phyloP scores from a whole-genome alignment of 64 coral and sea anemone genomes.

The Actinia equina region DNA sequence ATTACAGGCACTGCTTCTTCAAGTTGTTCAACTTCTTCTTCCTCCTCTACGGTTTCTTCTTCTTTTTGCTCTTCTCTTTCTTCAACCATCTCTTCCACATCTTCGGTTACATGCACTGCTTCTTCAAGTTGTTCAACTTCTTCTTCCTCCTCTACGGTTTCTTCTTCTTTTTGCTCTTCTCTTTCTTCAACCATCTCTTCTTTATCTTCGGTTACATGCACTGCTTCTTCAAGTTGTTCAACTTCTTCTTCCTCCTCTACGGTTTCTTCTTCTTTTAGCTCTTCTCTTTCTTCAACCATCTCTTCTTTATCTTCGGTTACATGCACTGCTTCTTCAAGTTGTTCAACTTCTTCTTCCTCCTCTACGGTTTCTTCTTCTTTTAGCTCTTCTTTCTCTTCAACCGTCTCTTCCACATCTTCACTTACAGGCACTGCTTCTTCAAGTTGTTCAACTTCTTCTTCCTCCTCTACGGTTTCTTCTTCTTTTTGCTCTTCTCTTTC shows the following conservation, averaged over 20 bases:
- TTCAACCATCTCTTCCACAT: not conserved
- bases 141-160: not conserved
- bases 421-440: not conserved
- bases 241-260: not conserved
- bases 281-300: not conserved
- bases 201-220: not conserved
- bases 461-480: not conserved
- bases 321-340: not conserved
- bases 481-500: slow-evolving; percentile 5
- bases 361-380: not conserved
- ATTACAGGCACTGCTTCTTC: not conserved
- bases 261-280: not conserved
- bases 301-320: not conserved
- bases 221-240: not conserved
- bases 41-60: not conserved
- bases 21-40: not conserved
- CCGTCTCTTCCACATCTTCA: not conserved
- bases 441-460: not conserved
- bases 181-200: not conserved
- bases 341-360: not conserved
- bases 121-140: not conserved
- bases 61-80: slow-evolving; percentile 15
- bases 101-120: not conserved
- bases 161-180: slow-evolving; percentile 3
- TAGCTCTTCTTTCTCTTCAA: slow-evolving; percentile 1